phyloP scores from a whole-genome alignment of 2,113 vertebrate genomes.

The Rutilus rutilus region DNA sequence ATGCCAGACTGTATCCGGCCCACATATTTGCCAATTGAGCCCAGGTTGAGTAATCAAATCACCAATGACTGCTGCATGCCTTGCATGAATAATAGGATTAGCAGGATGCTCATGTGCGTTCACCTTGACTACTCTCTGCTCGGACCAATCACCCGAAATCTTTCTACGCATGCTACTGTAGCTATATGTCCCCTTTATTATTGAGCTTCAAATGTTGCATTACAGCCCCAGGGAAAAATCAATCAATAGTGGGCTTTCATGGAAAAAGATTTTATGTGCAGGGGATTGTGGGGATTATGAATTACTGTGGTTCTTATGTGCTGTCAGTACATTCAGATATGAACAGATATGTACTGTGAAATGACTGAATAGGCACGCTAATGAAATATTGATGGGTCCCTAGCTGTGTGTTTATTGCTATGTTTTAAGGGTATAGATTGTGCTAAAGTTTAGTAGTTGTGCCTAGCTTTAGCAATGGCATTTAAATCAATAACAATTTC shows the following conservation, averaged over 20 bases:
- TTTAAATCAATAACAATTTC: constrained; percentile 1
- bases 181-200: constrained; percentile 7
- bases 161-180: not conserved
- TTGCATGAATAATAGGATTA: constrained; percentile 31
- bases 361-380: constrained; percentile 1
- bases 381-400: constrained; percentile 25
- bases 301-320: not conserved
- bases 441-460: not conserved
- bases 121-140: constrained; percentile 11
- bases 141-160: not conserved
- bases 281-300: constrained; percentile 8
- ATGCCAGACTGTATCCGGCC: not conserved
- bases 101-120: not conserved
- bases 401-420: constrained; percentile 4
- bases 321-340: not conserved
- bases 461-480: not conserved
- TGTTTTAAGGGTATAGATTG: not conserved
- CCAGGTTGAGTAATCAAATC: constrained; percentile 31
- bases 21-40: constrained; percentile 28
- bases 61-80: not conserved
- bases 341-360: not conserved
- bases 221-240: not conserved
- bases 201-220: constrained; percentile 23
- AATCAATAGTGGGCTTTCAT: constrained; percentile 16
- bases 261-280: constrained; percentile 19